Base-by-base conservation (phyloP, 2,113 vertebrate species). In the Carlito syrichta region DNA sequence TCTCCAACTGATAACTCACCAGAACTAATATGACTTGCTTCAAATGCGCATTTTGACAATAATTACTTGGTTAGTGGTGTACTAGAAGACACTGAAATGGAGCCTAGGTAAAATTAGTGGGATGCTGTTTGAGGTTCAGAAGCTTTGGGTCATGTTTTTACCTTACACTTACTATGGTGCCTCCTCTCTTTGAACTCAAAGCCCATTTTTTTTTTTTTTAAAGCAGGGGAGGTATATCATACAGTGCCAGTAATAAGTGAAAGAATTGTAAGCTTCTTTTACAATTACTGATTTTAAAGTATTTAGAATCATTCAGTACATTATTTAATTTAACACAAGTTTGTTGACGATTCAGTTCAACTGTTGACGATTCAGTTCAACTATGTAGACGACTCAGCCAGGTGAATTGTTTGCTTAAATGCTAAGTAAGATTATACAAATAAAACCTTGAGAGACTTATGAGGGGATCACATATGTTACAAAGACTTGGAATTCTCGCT, bases 391-490 rank as follows among this genome's bases (percentile, higher is more conserved):
- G 66, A 48, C 25, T 91, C 71, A 89, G 40, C 45, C 58, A 62
- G 43, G 82, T 91, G 54, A 86, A 43, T 91, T 92, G 62, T 95
- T 96, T 97, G 11, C 38, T 93, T 95, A 95, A 78, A 89, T 86
- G 50, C 27, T 96, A 79, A 86, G 86, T 87, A 32, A 76, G 10
- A 89, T 45, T 81, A 8, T 96, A 86, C 94, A 91, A 91, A 86
- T 91, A 91, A 95, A 85, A 77, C 25, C 48, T 45, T 54, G 82
- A 81, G 71, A 12, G 35, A 27, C 32, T 77, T 77, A 78, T 95
- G 73, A 86, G 14, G 43, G 43, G 13, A 91, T 96, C 54, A 89
- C 20, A 73, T 85, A 82, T 48, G 91, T 96, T 73, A 91, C 43
- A 79, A 66, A 22, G 40, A 81, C 43, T 84, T 95, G 22, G 43